Conservation (phyloP, 2,797 vertebrate species). For the Smutsia temminckii region DNA sequence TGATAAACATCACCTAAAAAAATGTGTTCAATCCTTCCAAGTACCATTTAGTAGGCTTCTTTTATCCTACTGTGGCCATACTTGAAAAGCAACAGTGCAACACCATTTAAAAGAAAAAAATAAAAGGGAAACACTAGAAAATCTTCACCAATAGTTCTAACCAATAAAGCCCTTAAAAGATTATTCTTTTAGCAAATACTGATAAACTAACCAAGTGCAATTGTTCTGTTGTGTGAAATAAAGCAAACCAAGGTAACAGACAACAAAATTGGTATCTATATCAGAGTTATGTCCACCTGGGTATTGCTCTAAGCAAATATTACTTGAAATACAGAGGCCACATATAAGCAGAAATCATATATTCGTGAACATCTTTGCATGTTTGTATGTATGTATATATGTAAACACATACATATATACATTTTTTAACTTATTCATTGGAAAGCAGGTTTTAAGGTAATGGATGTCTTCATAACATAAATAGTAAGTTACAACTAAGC, state of each 20-base stretch:
- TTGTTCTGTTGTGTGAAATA: background rate
- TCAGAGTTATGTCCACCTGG: conserved; percentile 2
- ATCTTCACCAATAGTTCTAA: conserved; percentile 18
- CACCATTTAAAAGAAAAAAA: background rate
- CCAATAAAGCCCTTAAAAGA: conserved; percentile 4
- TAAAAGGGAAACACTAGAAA: conserved; percentile 5
- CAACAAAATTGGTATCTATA: conserved; percentile 7
- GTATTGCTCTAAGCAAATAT: conserved; percentile 6
- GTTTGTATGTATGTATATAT: background rate
- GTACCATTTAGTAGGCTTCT: background rate
- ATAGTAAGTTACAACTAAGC: background rate
- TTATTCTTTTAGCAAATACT: conserved; percentile 38
- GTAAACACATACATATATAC: background rate
- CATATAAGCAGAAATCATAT: background rate
- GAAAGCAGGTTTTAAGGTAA: background rate
- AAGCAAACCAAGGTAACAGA: background rate
- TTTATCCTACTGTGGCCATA: background rate
- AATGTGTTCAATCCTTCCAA: background rate
- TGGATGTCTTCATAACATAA: background rate
- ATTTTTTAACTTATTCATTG: background rate
- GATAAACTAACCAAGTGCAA: background rate
- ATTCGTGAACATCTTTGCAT: background rate
- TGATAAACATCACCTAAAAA: background rate
- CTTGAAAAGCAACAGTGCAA: conserved; percentile 10
- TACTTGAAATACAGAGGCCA: background rate